Conservation (phyloP, 2,113 vertebrate genomes). For the Grus americana region DNA sequence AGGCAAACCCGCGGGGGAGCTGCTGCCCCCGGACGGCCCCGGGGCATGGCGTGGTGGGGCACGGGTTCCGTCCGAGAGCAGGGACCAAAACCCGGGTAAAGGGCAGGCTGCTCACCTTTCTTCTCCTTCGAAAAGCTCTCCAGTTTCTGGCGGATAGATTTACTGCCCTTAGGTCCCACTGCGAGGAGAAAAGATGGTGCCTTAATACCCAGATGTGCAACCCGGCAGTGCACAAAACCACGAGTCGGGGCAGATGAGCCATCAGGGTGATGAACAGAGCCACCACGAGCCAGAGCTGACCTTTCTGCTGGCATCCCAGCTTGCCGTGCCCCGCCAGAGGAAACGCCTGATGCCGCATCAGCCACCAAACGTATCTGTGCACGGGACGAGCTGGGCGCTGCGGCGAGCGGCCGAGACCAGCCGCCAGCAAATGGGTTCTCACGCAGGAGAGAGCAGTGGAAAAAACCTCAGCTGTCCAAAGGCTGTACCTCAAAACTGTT, state of each 20-base stretch:
- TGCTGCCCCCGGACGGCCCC: neutral
- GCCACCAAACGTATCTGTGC: neutral
- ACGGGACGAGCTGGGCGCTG: neutral
- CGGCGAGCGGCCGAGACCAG: neutral
- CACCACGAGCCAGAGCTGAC: neutral
- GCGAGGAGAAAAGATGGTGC: neutral
- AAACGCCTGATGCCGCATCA: neutral
- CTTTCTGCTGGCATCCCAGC: too few relatives aligned
- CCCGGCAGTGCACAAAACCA: neutral
- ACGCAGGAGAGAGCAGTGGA: too few relatives aligned
- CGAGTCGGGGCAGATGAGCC: neutral
- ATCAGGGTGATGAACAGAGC: neutral
- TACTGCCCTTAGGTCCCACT: slow-evolving; percentile 80
- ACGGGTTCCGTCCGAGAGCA: neutral
- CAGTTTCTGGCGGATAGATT: slow-evolving; percentile 83
- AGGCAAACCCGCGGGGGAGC: neutral
- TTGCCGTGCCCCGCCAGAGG: neutral
- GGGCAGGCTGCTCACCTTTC: slow-evolving; percentile 76
- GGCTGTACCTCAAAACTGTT: neutral
- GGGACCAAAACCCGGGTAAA: accelerated
- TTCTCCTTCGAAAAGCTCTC: slow-evolving; percentile 87
- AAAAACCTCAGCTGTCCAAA: neutral
- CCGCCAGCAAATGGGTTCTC: neutral
- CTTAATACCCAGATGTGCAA: neutral
- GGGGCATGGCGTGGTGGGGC: neutral